phyloP scores from a whole-genome alignment of 2,888 invertebrate species.

The Drosophila meridiana region DNA sequence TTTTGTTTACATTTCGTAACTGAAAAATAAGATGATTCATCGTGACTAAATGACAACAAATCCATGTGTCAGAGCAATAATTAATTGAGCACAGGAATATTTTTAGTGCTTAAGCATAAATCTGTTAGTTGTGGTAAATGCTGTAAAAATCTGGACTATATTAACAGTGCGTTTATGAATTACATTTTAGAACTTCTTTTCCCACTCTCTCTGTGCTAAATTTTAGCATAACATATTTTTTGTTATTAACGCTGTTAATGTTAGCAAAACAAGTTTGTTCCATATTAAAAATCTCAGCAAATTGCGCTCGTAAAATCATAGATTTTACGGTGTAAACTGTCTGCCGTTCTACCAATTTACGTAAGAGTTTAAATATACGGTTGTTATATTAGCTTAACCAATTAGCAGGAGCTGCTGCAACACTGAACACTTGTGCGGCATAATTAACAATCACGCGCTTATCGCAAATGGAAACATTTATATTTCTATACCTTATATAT shows the following conservation, averaged over 20 bases:
- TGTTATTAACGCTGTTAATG: constrained; percentile 10
- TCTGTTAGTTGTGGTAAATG: background rate
- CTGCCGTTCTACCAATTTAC: constrained; percentile 17
- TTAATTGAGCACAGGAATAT: background rate
- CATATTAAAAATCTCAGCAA: background rate
- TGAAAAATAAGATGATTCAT: constrained; percentile 14
- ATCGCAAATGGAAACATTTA: constrained; percentile 4
- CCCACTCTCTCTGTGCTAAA: background rate
- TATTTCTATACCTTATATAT: background rate
- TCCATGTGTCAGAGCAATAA: constrained; percentile 4
- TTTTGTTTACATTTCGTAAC: constrained; percentile 37
- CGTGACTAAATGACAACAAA: background rate
- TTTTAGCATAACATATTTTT: background rate
- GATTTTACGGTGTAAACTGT: background rate
- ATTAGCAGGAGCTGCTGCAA: constrained; percentile 25
- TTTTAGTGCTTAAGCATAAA: too few species aligned
- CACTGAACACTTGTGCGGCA: background rate
- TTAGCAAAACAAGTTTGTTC: background rate
- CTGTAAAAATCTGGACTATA: background rate
- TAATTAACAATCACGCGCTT: constrained; percentile 26
- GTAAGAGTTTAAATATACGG: constrained; percentile 2
- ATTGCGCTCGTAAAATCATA: background rate
- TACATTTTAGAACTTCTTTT: background rate
- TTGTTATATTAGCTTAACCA: constrained; percentile 1
- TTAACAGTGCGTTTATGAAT: background rate